Evolutionary conservation across 2,888 invertebrate genomes (phyloP).

Genomic region (Amphipoea lucens): DNA sequence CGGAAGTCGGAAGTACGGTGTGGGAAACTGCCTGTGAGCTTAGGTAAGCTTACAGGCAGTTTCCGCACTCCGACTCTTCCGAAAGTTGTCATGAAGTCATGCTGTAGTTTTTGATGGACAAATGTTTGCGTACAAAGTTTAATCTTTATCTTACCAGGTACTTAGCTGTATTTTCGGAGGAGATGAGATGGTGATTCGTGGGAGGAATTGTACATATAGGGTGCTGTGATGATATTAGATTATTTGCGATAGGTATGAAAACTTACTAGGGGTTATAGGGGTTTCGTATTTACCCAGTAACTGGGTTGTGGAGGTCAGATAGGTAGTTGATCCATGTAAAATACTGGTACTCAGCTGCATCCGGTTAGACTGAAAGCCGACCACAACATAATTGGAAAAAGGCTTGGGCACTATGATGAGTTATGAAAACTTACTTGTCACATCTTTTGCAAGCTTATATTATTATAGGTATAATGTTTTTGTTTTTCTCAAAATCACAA

Average conservation of each 20-base stretch:
- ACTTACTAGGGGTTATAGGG: not conserved
- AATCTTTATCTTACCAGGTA: not conserved
- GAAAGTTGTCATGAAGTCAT: not conserved
- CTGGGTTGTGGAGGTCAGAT: no score
- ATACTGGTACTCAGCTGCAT: no score
- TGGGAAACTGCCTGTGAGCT: not conserved
- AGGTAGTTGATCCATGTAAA: no score
- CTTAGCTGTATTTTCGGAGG: not conserved
- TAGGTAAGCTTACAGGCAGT: not conserved
- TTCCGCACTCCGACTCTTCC: not conserved
- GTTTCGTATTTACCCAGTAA: no score
- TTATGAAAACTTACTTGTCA: not conserved
- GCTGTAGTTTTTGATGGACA: conserved; percentile 1
- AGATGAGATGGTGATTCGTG: conserved; percentile 2
- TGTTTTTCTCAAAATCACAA: not conserved
- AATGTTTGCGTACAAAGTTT: not conserved
- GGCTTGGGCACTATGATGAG: no score
- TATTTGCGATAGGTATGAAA: not conserved
- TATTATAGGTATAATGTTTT: no score
- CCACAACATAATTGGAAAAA: no score
- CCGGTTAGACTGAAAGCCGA: no score
- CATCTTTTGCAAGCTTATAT: no score
- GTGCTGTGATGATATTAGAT: not conserved
- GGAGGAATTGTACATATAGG: not conserved
- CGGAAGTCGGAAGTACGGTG: not conserved